Base-by-base conservation (phyloP, 92 coral and sea anemone species). In the Bergia sp. region DNA sequence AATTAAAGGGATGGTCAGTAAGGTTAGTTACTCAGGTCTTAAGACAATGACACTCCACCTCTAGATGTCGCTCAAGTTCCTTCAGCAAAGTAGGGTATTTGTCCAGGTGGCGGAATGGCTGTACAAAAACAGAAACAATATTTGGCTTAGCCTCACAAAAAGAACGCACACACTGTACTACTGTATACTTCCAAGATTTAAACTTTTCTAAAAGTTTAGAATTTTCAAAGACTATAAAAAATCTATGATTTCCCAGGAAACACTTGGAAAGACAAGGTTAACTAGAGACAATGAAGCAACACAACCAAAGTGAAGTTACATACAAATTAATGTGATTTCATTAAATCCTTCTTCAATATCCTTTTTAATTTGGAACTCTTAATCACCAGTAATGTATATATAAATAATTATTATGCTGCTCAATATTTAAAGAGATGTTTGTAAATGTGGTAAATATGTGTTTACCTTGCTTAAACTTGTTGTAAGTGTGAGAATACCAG, bases 31-130 rank as follows among this genome's bases (percentile, higher is more conserved):
- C 13, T 38, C 37, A 3, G 23, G 15, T 36, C 6, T 29, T 40
- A 67, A 37, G 66, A 23, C 72, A 43, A 38, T 74, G 80, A 20
- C n/a, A 41, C 53, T 41, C 10, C 29, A 97, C 99, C 99, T 97
- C 99, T 79, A 97, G 85, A 91, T 97, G 99, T 81, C 99, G 81
- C 79, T 97, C 99, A 55, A 97, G 93, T 86, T 97, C 99, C 81
- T 96, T 94, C 85, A 97, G 91, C 50, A 96, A 94, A 72, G 98
- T 96, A 61, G 97, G 99, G 58, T 97, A 97, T 57, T 96, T 97
- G 88, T 96, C 99, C 58, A 97, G 96, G 80, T 96, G 98, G 80
- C 99, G 92, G 80, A 97, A 97, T 16, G 98, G 96, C 99, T 97
- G 82, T 21, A 44, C 16, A 42, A 47, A 88, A 42, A 89, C 73